Base-by-base conservation (phyloP, 1,140 invertebrate species). In the Dolichoris vasculosae region DNA sequence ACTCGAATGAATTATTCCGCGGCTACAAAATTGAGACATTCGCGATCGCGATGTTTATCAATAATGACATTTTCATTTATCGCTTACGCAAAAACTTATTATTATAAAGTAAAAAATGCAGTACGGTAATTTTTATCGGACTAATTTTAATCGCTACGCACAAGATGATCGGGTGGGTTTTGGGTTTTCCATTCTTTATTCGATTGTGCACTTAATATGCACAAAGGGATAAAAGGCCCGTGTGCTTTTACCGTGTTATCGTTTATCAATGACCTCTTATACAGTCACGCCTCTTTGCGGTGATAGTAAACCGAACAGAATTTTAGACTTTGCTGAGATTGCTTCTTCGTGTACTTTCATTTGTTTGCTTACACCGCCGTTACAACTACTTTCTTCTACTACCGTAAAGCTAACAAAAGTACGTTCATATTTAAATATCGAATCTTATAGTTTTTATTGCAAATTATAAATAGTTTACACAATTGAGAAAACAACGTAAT, bases 201-300 rank as follows among this genome's bases (percentile, higher is more conserved):
- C 48, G 43, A 78, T 79, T 84, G 51, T 40, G 63, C 76, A 67
- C 38, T 77, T 77, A 7, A 26, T 4, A 38, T 51, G 20, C 43
- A 35, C 35, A 71, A 83, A 76, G 69, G 71, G 71, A 46, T 59
- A 76, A 63, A 73, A 76, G 15, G 23, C 23, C 32, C 48, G 2
- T 26, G 6, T 23, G 48, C 46, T n/a, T 7, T 13, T 23, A 23
- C 69, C 78, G 26, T 75, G 76, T 87, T 89, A 89, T 89, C 87
- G 48, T 88, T 89, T 90, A 89, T 90, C 89, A 85, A 85, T 89
- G 88, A 89, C 88, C 88, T 90, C 89, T 84, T 48, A 83, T 64
- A 51, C 82, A 73, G 89, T 88, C 85, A 89, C 88, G 89, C 89
- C 89, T 89, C 87, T 88, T 20, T 40, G 89, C 26, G 46, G 8